Conservation (phyloP, 2,888 invertebrate genomes). For the Ypsolopha scabrella region DNA sequence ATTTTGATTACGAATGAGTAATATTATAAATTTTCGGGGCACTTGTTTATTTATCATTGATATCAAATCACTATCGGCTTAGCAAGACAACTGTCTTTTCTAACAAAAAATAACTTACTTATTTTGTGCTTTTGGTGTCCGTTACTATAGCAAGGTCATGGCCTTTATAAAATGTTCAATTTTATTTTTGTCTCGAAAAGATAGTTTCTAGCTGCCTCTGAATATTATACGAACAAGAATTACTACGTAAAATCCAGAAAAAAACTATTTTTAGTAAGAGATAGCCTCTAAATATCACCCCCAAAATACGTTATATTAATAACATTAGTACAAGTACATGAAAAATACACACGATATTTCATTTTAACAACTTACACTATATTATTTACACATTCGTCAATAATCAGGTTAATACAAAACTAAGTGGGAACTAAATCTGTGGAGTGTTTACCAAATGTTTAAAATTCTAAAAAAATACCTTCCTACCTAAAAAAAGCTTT, state of each 20-base stretch:
- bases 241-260: neutral
- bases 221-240: neutral
- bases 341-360: conserved; percentile 38
- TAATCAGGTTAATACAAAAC: conserved; percentile 17
- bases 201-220: neutral
- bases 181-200: neutral
- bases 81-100: too few species aligned
- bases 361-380: conserved; percentile 27
- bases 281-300: conserved; percentile 3
- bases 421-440: neutral
- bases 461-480: too few species aligned
- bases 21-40: conserved; percentile 60
- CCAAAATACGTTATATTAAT: conserved; percentile 17
- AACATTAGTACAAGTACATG: conserved; percentile 20
- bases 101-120: too few species aligned
- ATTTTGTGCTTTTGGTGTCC: too few species aligned
- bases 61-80: conserved; percentile 15
- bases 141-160: too few species aligned
- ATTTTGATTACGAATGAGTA: conserved; percentile 38
- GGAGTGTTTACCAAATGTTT: too few species aligned
- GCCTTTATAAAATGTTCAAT: too few species aligned
- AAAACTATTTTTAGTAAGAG: conserved; percentile 1
- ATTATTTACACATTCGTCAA: conserved; percentile 32
- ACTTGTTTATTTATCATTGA: conserved; percentile 34
- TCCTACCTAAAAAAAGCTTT: too few species aligned